phyloP scores from a whole-genome alignment of 2,113 vertebrate genomes.

The Pachypanchax playfairii region DNA sequence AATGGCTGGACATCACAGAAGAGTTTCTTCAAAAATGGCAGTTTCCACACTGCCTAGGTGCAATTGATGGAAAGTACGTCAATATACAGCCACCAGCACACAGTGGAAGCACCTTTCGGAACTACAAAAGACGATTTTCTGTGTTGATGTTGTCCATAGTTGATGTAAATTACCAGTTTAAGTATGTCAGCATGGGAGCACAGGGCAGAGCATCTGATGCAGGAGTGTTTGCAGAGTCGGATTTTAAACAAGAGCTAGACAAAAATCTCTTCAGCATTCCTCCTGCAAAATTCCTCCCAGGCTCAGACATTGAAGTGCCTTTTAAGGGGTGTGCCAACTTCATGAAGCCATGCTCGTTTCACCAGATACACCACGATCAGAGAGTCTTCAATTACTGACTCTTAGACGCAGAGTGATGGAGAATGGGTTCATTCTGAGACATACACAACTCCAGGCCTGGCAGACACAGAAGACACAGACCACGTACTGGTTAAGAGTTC shows the following conservation, averaged over 20 bases:
- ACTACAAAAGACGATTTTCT: neutral
- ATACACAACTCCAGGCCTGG: too few relatives aligned
- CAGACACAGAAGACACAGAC: too few relatives aligned
- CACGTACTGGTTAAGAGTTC: too few relatives aligned
- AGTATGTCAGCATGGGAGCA: neutral
- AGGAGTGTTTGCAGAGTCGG: neutral
- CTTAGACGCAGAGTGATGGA: too few relatives aligned
- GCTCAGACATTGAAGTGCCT: neutral
- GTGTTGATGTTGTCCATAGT: neutral
- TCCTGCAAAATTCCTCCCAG: neutral
- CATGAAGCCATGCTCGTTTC: neutral
- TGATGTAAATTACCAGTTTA: neutral
- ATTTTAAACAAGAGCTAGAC: neutral
- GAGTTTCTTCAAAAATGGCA: neutral
- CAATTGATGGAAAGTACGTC: neutral
- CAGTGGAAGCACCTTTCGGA: neutral
- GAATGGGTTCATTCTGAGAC: too few relatives aligned
- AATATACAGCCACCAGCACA: neutral
- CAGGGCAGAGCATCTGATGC: neutral
- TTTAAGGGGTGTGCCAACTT: neutral
- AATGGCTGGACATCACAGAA: neutral
- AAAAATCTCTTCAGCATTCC: neutral
- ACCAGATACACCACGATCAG: too few relatives aligned
- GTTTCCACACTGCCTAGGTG: neutral
- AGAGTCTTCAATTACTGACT: too few relatives aligned